Base-by-base conservation (phyloP, 2,113 vertebrate species). In the Lasiurus cinereus region DNA sequence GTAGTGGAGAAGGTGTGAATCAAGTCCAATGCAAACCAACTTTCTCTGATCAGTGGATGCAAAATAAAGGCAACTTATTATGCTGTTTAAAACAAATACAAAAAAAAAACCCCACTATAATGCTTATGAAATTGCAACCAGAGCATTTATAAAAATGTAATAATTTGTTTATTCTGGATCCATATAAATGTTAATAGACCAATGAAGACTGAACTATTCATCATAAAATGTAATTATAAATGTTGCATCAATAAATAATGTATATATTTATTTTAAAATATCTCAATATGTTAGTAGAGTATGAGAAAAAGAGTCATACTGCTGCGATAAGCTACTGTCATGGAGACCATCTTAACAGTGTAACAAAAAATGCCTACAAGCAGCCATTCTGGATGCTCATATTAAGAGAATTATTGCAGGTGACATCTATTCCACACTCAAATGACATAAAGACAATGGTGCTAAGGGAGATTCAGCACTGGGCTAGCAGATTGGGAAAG, bases 401-500 rank as follows among this genome's bases (percentile, higher is more conserved):
- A 83, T 88, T 82, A 52, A 64, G 33, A 90, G 94, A 96, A 77
- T 87, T 94, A 96, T 74, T 95, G 72, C 36, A 67, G 94, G 93
- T 96, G 95, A 92, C 80, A 97, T 93, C 85, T 82, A 83, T 96
- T 95, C 78, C 15, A 0, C 94, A 89, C 39, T 0, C 0, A 93
- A 90, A 96, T 91, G 76, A 76, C 96, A 86, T 48, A 83, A 96
- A 96, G 90, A 97, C 91, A 92, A 19, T 3, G 2, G 72, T 91
- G 88, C 97, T 93, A 91, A 91, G 97, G 97, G 97, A 98, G 85
- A 97, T 84, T 59, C 91, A 97, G 93, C 69, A 93, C 93, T 87
- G 96, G 98, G 95, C 97, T 97, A 98, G 97, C 79, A 97, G 93
- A 56, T 64, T 83, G 72, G 27, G 87, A 94, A 96, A 97, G 96